A percentile compares a stretch with the other conserved stretches of the same genome.
phyloP scores from a whole-genome alignment of 2,113 vertebrate species.

The Terrapene triunguis region DNA sequence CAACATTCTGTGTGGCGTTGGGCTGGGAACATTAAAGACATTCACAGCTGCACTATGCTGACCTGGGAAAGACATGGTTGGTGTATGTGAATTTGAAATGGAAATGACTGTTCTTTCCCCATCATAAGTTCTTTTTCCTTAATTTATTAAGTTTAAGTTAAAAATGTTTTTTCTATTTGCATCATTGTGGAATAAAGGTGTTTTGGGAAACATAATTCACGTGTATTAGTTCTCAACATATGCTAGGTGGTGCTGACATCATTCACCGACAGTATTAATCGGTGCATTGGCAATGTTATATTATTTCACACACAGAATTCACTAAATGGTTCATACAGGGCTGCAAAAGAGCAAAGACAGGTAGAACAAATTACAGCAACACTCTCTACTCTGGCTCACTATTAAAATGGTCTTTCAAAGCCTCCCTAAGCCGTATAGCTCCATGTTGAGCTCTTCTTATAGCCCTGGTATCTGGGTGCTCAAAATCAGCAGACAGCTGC shows the following conservation, averaged over 20 bases:
- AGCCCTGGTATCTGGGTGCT: background rate
- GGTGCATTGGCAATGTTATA: background rate
- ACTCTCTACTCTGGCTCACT: background rate
- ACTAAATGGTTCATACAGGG: background rate
- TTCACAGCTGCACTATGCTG: no score
- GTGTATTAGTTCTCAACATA: background rate
- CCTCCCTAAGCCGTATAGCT: background rate
- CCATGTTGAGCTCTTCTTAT: background rate
- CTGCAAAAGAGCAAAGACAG: background rate
- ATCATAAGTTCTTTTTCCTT: background rate
- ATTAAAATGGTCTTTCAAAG: background rate
- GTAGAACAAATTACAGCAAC: no score
- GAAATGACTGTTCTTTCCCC: no score
- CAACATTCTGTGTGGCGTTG: no score
- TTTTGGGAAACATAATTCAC: background rate
- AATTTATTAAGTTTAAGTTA: background rate
- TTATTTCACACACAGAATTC: no score
- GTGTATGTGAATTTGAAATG: no score
- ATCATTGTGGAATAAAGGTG: background rate
- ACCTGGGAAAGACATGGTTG: no score
- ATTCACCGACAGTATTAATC: background rate
- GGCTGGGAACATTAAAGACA: no score
- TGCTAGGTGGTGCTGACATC: background rate
- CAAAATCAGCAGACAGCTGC: background rate
- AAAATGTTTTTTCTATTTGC: background rate